These are phyloP conservation scores for Dinocampus coccinellae DNA, from an alignment of 2,888 invertebrate species.

Conservation along the genomic window DNA sequence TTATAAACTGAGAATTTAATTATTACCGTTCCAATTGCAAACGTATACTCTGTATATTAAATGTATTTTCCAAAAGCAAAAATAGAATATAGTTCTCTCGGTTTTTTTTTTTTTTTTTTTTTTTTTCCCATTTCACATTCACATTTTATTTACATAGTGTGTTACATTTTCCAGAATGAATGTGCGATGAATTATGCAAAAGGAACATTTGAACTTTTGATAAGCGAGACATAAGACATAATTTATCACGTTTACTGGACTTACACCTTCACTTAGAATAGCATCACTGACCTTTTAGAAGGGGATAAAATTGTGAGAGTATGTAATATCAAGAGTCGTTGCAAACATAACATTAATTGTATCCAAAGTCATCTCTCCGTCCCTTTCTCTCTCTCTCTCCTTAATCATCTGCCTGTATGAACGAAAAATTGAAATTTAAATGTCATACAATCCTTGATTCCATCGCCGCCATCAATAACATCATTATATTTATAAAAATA, in stretches of 20 bases:
- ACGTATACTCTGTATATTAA: too few relatives aligned
- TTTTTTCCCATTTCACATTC: not conserved
- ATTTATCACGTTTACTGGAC: constrained; percentile 45
- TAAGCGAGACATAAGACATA: constrained; percentile 50
- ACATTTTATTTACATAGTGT: constrained; percentile 7
- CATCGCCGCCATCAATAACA: not conserved
- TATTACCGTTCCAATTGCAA: not conserved
- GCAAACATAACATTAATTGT: not conserved
- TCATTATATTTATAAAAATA: not conserved
- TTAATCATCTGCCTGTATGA: constrained; percentile 42
- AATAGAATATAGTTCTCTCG: too few relatives aligned
- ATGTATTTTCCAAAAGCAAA: not conserved
- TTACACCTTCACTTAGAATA: constrained; percentile 44
- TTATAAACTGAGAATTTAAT: not conserved
- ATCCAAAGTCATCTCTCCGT: not conserved
- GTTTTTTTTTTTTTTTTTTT: not conserved
- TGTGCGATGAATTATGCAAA: constrained; percentile 58
- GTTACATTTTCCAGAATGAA: constrained; percentile 46
- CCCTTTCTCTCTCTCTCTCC: constrained; percentile 38
- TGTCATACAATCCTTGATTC: constrained; percentile 32
- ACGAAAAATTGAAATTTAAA: constrained; percentile 42
- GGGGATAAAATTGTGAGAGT: constrained; percentile 31
- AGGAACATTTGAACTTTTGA: constrained; percentile 61
- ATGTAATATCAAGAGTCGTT: not conserved
- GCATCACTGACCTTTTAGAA: constrained; percentile 55